These are phyloP conservation scores for Eupithecia subumbrata DNA, from an alignment of 2,888 invertebrate genomes.

Conservation along the genomic window DNA sequence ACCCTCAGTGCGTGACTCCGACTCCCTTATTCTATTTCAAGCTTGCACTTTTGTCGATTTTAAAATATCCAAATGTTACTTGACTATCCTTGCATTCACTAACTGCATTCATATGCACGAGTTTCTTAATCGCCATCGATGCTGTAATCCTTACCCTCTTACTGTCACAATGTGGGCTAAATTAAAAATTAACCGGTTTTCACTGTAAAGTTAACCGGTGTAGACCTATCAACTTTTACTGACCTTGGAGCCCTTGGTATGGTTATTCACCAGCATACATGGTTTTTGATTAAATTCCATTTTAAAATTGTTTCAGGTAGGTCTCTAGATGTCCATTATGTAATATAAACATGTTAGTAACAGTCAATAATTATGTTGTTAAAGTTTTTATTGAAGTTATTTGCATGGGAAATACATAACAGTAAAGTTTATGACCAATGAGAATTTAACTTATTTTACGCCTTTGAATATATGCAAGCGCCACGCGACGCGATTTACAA, in stretches of 20 bases:
- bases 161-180: constrained; percentile 9
- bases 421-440: not conserved
- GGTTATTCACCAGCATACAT: constrained; percentile 3
- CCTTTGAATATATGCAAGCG: not conserved
- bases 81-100: constrained; percentile 1
- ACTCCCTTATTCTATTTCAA: not conserved
- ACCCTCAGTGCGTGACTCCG: too few relatives aligned
- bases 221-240: constrained; percentile 10
- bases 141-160: constrained; percentile 36
- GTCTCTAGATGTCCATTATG: not conserved
- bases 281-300: not conserved
- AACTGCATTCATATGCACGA: constrained; percentile 33
- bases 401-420: constrained; percentile 15
- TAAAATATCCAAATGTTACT: not conserved
- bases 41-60: not conserved
- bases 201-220: not conserved
- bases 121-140: constrained; percentile 34
- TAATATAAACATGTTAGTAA: not conserved
- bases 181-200: constrained; percentile 1
- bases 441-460: not conserved
- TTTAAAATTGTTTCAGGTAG: not conserved
- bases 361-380: constrained; percentile 6
- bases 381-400: constrained; percentile 5
- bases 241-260: constrained; percentile 4
- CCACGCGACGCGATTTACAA: constrained; percentile 1